Conservation (phyloP, 1,140 invertebrate species). For the Aethina tumida region DNA sequence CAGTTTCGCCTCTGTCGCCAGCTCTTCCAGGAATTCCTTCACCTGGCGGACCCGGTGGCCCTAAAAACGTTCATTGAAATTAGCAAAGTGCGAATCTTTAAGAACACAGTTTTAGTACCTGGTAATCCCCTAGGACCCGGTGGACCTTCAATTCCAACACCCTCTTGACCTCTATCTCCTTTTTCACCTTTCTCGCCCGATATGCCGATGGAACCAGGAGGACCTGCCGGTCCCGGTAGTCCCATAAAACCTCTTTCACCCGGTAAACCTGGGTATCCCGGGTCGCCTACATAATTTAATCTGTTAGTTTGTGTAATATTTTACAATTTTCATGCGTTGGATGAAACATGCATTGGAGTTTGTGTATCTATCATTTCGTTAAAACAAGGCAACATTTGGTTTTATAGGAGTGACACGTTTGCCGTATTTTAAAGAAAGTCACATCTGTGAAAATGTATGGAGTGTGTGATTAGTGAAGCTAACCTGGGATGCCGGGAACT, state of each 20-base stretch:
- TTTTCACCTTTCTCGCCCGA: constrained; percentile 59
- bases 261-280: constrained; percentile 30
- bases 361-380: background rate
- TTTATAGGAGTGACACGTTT: too few species aligned
- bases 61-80: constrained; percentile 28
- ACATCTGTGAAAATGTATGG: constrained; percentile 1
- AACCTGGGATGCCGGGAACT: constrained; percentile 33
- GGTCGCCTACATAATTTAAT: constrained; percentile 33
- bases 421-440: constrained; percentile 7
- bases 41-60: constrained; percentile 51
- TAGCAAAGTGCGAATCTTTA: too few species aligned
- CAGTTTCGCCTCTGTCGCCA: constrained; percentile 37
- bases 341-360: too few species aligned
- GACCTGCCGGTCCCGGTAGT: constrained; percentile 48
- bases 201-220: constrained; percentile 45
- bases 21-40: constrained; percentile 53
- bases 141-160: constrained; percentile 57
- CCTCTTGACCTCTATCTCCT: constrained; percentile 58
- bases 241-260: constrained; percentile 53
- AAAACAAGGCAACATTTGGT: too few species aligned
- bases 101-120: constrained; percentile 38
- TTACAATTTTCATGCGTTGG: background rate
- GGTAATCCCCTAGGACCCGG: constrained; percentile 50
- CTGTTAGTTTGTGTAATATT: background rate
- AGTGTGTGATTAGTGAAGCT: constrained; percentile 13